Evolutionary conservation across 2,113 vertebrate genomes (phyloP).

Genomic region (Numida meleagris): DNA sequence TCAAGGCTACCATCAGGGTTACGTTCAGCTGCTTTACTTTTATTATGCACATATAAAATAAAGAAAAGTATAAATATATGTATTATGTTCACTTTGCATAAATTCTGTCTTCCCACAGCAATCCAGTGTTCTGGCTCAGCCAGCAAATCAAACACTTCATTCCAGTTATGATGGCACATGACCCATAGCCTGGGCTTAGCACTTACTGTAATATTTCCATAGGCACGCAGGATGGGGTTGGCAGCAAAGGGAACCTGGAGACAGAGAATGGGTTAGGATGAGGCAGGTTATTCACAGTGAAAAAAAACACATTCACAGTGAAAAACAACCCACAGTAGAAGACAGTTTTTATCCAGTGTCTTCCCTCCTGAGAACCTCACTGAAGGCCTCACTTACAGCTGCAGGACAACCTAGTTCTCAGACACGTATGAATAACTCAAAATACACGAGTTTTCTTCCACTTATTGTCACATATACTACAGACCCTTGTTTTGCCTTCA

Average conservation of each 20-base stretch:
- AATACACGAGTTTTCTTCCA: background rate
- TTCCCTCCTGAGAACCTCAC: background rate
- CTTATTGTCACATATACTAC: background rate
- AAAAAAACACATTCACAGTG: background rate
- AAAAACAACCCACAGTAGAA: background rate
- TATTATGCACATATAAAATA: background rate
- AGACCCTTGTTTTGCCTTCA: background rate
- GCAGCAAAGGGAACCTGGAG: constrained; percentile 85
- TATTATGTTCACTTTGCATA: background rate
- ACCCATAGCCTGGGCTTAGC: background rate
- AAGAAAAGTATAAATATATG: background rate
- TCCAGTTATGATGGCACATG: background rate
- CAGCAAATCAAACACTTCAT: background rate
- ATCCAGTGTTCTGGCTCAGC: background rate
- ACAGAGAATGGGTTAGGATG: constrained; percentile 37
- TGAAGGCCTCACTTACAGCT: background rate
- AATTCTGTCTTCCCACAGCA: background rate
- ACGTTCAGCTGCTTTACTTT: background rate
- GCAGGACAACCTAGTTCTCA: background rate
- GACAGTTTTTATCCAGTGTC: background rate
- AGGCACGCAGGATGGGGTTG: constrained; percentile 89
- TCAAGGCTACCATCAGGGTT: background rate
- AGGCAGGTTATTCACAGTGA: background rate
- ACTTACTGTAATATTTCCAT: constrained; percentile 90
- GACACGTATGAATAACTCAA: background rate